Evolutionary conservation across 2,888 invertebrate genomes (phyloP), one percentile per base, ranked within the genome.

Genomic region (Drosophila fungiperda): DNA sequence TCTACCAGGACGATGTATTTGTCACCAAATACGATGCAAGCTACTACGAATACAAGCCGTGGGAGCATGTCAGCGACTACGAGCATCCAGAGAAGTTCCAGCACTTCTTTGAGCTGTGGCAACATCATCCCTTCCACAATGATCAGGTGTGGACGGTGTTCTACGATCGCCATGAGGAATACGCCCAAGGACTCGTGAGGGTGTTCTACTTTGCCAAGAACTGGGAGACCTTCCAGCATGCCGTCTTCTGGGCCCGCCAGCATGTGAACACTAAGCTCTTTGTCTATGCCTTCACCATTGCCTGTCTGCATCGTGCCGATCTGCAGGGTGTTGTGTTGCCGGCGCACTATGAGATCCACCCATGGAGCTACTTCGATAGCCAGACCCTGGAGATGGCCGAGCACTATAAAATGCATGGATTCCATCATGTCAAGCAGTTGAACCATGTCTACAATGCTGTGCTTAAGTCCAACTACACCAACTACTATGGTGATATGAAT

Each of bases 161-260:
- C 61, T 82, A 91, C 23, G 86, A 90, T 0, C 89, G 90, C 29
- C 91, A 92, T 52, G 81, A 83, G 45, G 95, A 97, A 90, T 92
- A 92, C 26, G 95, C 95, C 12, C 90, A 94, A 6, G 94, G 95
- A 8, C 92, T 97, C 29, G 95, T 95, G 91, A 94, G 95, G 80
- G 92, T 96, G 23, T 94, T 97, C 73, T 94, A 94, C 92, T 95
- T 95, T 69, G 96, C 96, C 78, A 96, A 96, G 92, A 95, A 96
- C 91, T 96, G 95, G 92, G 94, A 95, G n/a, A 95, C 95, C 26
- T 96, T 97, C 94, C 94, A 95, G 92, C 95, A 95, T 83, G 95
- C 95, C 3, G 96, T 96, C 53, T 94, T 95, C 58, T 96, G 95
- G 94, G 94, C 96, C 15, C 95, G 96, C 55, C 93, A 95, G 65